Percentiles rank a stretch among this genome's conserved stretches.
phyloP scores from a whole-genome alignment of 2,113 vertebrate species.

The Pangasianodon gigas region DNA sequence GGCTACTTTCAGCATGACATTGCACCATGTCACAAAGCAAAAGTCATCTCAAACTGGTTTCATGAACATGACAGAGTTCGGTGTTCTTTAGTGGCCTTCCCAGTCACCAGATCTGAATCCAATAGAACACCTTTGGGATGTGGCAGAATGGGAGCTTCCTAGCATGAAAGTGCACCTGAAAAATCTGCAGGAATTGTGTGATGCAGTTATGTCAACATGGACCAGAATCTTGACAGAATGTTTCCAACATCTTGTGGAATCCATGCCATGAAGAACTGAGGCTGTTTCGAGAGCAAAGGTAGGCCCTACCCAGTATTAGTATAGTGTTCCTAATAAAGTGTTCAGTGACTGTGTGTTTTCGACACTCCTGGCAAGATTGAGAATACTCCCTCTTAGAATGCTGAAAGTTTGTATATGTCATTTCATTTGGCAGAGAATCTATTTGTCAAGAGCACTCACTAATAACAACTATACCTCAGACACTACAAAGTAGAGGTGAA shows the following conservation, averaged over 20 bases:
- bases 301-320: background rate
- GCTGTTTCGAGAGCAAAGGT: background rate
- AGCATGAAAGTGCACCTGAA: background rate
- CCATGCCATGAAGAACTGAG: background rate
- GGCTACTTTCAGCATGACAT: background rate
- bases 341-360: background rate
- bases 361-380: background rate
- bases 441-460: conserved; percentile 17
- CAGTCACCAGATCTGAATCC: background rate
- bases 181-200: background rate
- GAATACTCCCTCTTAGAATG: conserved; percentile 9
- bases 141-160: background rate
- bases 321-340: background rate
- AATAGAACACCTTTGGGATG: background rate
- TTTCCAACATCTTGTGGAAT: background rate
- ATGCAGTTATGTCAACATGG: background rate
- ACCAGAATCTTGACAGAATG: background rate
- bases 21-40: background rate
- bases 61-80: background rate
- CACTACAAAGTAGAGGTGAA: conserved; percentile 25
- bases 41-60: background rate
- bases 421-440: conserved; percentile 12
- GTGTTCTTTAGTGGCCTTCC: background rate
- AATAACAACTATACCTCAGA: conserved; percentile 10
- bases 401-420: conserved; percentile 8